Percentiles rank a stretch among this genome's conserved stretches.
Evolutionary conservation across 2,888 invertebrate genomes (phyloP).

Genomic region (Metallyticus violacea): DNA sequence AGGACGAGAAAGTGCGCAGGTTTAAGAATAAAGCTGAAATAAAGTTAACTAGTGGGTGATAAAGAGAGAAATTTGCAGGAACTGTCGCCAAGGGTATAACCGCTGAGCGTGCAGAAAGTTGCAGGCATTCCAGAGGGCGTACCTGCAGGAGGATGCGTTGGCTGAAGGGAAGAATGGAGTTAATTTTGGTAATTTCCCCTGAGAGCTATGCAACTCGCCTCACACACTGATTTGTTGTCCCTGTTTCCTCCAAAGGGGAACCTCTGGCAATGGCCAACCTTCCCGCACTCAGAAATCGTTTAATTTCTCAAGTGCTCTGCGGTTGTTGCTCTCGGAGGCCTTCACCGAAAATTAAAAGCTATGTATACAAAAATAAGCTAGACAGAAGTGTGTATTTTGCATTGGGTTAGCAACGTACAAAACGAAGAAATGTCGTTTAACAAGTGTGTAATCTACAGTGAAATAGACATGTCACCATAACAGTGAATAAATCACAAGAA

Average conservation of each 20-base stretch:
- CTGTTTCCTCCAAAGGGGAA: not conserved
- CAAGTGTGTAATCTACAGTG: too few relatives aligned
- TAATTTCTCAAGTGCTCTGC: not conserved
- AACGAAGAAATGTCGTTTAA: too few relatives aligned
- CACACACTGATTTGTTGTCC: slow-evolving; percentile 7
- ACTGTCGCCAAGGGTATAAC: not conserved
- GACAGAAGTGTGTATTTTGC: not conserved
- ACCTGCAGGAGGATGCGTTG: not conserved
- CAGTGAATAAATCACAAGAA: too few relatives aligned
- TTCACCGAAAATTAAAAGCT: not conserved
- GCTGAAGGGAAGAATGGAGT: not conserved
- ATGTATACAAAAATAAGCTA: not conserved
- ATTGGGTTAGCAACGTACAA: too few relatives aligned
- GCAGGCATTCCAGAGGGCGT: not conserved
- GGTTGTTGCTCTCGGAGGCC: not conserved
- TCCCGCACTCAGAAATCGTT: not conserved
- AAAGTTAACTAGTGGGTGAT: not conserved
- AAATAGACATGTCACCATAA: too few relatives aligned
- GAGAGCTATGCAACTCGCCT: slow-evolving; percentile 4
- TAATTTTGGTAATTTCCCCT: slow-evolving; percentile 14
- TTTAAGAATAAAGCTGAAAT: too few relatives aligned
- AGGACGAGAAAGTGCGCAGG: not conserved
- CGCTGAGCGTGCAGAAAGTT: not conserved
- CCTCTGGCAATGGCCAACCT: not conserved
- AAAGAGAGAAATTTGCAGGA: too few relatives aligned